Evolutionary conservation across 2,888 invertebrate species (phyloP).

Genomic region (Diploptera punctata): DNA sequence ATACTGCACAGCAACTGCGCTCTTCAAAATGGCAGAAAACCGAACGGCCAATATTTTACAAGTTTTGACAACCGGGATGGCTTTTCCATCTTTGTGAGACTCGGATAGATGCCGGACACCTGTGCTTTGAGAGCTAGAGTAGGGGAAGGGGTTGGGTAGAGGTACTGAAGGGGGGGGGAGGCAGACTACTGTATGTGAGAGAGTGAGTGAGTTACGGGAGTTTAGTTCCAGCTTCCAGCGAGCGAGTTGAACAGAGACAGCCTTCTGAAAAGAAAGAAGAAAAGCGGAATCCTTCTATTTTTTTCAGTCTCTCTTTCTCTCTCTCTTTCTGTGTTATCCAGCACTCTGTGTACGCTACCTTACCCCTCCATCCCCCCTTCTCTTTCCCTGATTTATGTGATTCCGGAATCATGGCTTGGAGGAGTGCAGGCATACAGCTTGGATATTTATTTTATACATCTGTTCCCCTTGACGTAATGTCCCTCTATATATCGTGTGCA

Average conservation of each 20-base stretch:
- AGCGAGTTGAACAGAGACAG: slow-evolving; percentile 7
- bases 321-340: slow-evolving; percentile 23
- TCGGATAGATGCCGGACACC: slow-evolving; percentile 51
- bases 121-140: slow-evolving; percentile 46
- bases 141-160: too few relatives aligned
- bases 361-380: slow-evolving; percentile 48
- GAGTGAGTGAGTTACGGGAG: slow-evolving; percentile 37
- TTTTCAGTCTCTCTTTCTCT: slow-evolving; percentile 11
- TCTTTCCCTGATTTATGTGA: slow-evolving; percentile 64
- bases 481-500: slow-evolving; percentile 68
- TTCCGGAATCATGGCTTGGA: slow-evolving; percentile 64
- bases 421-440: slow-evolving; percentile 55
- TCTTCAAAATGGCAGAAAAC: slow-evolving; percentile 52
- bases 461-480: slow-evolving; percentile 70
- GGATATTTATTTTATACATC: slow-evolving; percentile 66
- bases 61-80: slow-evolving; percentile 71
- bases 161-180: slow-evolving; percentile 27
- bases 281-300: slow-evolving; percentile 32
- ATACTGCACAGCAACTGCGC: slow-evolving; percentile 40
- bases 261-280: slow-evolving; percentile 31
- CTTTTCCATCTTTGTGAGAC: slow-evolving; percentile 60
- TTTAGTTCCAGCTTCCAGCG: slow-evolving; percentile 26
- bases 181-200: slow-evolving; percentile 28
- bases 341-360: slow-evolving; percentile 35
- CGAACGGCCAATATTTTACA: slow-evolving; percentile 69